Evolutionary conservation across 1,140 invertebrate genomes (phyloP).

Genomic region (Sinonovacula constricta): DNA sequence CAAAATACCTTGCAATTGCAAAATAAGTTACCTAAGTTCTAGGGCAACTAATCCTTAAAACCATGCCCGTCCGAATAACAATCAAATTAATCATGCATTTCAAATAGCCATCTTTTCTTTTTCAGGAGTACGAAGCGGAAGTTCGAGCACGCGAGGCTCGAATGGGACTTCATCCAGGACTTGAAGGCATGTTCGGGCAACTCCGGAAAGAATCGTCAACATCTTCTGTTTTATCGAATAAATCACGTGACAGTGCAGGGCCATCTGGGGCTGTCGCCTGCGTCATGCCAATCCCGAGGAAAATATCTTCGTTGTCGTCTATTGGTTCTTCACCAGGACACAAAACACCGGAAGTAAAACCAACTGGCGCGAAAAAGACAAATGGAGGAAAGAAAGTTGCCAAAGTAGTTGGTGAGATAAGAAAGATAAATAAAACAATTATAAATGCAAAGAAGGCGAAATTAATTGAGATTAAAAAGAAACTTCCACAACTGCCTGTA

Average conservation of each 20-base stretch:
- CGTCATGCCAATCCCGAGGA: neutral
- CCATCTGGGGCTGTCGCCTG: neutral
- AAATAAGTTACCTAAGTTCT: no score
- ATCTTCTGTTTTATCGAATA: constrained; percentile 16
- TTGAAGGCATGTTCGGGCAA: constrained; percentile 55
- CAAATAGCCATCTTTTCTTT: no score
- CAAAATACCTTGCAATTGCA: no score
- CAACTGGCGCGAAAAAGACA: constrained; percentile 1
- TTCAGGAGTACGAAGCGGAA: constrained; percentile 58
- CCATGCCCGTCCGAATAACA: no score
- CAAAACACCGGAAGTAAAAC: constrained; percentile 36
- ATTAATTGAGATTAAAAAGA: neutral
- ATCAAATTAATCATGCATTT: no score
- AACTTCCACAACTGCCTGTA: neutral
- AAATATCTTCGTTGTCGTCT: neutral
- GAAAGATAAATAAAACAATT: neutral
- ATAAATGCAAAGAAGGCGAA: neutral
- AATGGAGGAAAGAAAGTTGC: neutral
- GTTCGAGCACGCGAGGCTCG: constrained; percentile 51
- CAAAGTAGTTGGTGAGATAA: no score
- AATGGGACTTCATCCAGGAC: constrained; percentile 53
- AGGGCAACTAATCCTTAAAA: no score
- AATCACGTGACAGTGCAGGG: constrained; percentile 2
- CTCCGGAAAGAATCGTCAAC: constrained; percentile 34
- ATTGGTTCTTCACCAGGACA: neutral